Evolutionary conservation across 2,888 invertebrate species (phyloP).

Genomic region (Clanis bilineata): DNA sequence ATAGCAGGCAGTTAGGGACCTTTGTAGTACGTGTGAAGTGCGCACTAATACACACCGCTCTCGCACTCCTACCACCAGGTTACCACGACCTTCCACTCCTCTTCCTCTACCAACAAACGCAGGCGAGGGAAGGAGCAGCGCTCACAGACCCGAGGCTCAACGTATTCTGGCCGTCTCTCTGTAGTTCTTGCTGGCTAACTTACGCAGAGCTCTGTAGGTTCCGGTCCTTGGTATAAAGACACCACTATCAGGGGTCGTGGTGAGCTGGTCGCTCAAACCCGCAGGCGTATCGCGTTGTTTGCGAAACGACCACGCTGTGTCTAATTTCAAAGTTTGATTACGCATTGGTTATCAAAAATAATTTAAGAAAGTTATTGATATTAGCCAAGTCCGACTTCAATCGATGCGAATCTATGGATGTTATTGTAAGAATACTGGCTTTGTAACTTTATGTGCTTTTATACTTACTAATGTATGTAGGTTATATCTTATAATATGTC

Average conservation of each 20-base stretch:
- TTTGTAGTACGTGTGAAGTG: slow-evolving; percentile 79
- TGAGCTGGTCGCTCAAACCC: slow-evolving; percentile 35
- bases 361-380: not conserved
- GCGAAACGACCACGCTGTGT: slow-evolving; percentile 7
- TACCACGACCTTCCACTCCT: slow-evolving; percentile 31
- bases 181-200: not conserved
- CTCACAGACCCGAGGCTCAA: slow-evolving; percentile 26
- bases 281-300: slow-evolving; percentile 40
- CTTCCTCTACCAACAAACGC: slow-evolving; percentile 14
- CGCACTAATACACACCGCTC: slow-evolving; percentile 67
- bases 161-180: slow-evolving; percentile 32
- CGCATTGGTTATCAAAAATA: not conserved
- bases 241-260: slow-evolving; percentile 28
- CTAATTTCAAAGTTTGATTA: not conserved
- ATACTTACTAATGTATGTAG: too few species aligned
- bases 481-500: too few species aligned
- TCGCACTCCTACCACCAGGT: slow-evolving; percentile 37
- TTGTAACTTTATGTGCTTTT: too few species aligned
- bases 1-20: slow-evolving; percentile 80
- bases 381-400: too few species aligned
- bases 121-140: not conserved
- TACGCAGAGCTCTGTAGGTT: not conserved
- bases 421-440: too few species aligned
- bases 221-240: not conserved
- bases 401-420: too few species aligned